Percentiles rank a stretch among this genome's conserved stretches.
Evolutionary conservation across 2,113 vertebrate species (phyloP).

Genomic region (Macroglossus sobrinus): DNA sequence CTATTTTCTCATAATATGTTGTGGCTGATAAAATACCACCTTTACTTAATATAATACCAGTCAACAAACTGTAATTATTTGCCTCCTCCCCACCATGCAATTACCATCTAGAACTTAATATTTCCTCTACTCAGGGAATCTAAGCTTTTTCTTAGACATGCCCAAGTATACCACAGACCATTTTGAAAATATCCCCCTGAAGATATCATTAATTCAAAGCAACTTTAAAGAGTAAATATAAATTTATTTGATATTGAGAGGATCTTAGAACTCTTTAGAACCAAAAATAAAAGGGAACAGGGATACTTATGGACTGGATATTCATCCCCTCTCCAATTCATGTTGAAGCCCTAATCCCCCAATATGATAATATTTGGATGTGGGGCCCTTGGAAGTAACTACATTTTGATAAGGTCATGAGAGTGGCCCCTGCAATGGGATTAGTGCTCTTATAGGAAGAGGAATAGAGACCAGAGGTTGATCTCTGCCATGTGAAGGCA

Average conservation of each 20-base stretch:
- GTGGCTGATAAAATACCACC: not conserved
- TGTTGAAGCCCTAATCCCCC: not conserved
- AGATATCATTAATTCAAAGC: conserved; percentile 13
- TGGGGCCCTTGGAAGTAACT: not conserved
- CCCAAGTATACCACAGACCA: not conserved
- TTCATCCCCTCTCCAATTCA: not conserved
- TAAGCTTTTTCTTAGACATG: conserved; percentile 21
- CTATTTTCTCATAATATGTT: not conserved
- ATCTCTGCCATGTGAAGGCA: not conserved
- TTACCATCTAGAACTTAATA: not conserved
- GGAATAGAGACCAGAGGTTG: not conserved
- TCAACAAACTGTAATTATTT: not conserved
- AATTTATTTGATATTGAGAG: not conserved
- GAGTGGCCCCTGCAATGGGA: not conserved
- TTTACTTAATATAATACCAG: not conserved
- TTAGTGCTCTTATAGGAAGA: not conserved
- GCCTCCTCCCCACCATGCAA: not conserved
- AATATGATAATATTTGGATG: not conserved
- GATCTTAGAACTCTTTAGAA: conserved; percentile 20
- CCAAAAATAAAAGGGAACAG: not conserved
- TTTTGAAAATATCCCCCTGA: not conserved
- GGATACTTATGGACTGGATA: not conserved
- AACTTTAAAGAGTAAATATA: conserved; percentile 32
- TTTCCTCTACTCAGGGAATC: not conserved
- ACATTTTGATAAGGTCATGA: not conserved